These are phyloP conservation scores for Eurystomus glaucurus DNA, from an alignment of 2,797 vertebrate genomes.

Conservation along the genomic window DNA sequence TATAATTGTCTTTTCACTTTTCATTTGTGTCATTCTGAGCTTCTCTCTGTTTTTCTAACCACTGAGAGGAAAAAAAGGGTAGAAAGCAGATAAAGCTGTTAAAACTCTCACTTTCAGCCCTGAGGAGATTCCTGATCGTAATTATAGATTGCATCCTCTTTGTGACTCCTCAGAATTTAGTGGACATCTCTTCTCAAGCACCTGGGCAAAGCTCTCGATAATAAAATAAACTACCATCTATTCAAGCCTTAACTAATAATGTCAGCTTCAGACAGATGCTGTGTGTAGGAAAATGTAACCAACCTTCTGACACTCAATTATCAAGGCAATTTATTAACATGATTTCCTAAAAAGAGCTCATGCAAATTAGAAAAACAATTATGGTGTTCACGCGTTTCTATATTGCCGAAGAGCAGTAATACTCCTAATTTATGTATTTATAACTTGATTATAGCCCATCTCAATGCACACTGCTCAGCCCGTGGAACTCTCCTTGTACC, in stretches of 20 bases:
- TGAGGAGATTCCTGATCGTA: constrained; percentile 86
- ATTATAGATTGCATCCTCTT: constrained; percentile 88
- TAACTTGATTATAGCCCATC: constrained; percentile 74
- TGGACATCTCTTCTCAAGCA: constrained; percentile 77
- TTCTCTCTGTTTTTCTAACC: constrained; percentile 87
- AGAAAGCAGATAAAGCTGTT: constrained; percentile 86
- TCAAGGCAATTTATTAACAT: constrained; percentile 87
- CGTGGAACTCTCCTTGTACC: background rate
- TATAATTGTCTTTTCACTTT: constrained; percentile 99
- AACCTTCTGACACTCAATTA: constrained; percentile 86
- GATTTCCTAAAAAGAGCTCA: constrained; percentile 83
- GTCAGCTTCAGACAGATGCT: constrained; percentile 83
- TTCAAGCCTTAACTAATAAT: constrained; percentile 84
- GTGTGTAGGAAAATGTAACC: constrained; percentile 82
- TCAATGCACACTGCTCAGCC: constrained; percentile 24
- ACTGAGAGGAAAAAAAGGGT: constrained; percentile 80
- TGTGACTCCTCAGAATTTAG: constrained; percentile 82
- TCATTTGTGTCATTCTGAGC: constrained; percentile 97
- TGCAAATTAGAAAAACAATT: constrained; percentile 88
- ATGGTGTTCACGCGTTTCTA: constrained; percentile 77
- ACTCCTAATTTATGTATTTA: constrained; percentile 77
- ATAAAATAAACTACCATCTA: constrained; percentile 81
- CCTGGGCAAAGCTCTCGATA: constrained; percentile 82
- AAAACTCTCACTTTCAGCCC: constrained; percentile 85
- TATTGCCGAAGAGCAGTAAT: constrained; percentile 75